Percentiles rank a stretch among this genome's conserved stretches.
phyloP scores from a whole-genome alignment of 2,113 vertebrate genomes.

The Clarias gariepinus region DNA sequence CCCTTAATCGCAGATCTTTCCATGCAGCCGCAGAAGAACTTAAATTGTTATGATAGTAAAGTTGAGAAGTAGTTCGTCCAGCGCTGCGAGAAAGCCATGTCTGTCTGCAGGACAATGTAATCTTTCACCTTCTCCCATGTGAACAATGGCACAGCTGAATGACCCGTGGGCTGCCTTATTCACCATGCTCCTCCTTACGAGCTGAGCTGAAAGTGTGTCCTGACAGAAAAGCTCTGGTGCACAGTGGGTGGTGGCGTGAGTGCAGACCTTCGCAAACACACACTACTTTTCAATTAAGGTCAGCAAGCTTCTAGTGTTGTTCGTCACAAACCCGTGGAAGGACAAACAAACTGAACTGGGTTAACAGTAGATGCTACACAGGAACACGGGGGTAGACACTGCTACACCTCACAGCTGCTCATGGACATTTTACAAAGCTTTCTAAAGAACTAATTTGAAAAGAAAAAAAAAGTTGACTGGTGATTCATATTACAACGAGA shows the following conservation, averaged over 20 bases:
- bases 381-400: constrained; percentile 11
- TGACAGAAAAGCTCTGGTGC: constrained; percentile 37
- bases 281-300: constrained; percentile 57
- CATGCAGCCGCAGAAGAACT: constrained; percentile 37
- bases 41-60: background rate
- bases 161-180: constrained; percentile 38
- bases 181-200: constrained; percentile 36
- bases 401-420: background rate
- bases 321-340: constrained; percentile 68
- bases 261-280: constrained; percentile 53
- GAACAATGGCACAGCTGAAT: constrained; percentile 42
- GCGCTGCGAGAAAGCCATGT: constrained; percentile 1
- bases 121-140: constrained; percentile 43
- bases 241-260: constrained; percentile 48
- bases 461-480: background rate
- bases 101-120: constrained; percentile 30
- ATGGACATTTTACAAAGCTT: background rate
- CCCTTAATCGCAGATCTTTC: constrained; percentile 73
- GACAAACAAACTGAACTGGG: constrained; percentile 63
- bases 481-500: no score
- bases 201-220: constrained; percentile 27
- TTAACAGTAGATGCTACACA: constrained; percentile 54
- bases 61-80: background rate
- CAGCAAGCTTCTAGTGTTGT: constrained; percentile 56
- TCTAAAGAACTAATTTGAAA: background rate